phyloP scores from a whole-genome alignment of 2,797 vertebrate genomes.

The Myotis vivesi region DNA sequence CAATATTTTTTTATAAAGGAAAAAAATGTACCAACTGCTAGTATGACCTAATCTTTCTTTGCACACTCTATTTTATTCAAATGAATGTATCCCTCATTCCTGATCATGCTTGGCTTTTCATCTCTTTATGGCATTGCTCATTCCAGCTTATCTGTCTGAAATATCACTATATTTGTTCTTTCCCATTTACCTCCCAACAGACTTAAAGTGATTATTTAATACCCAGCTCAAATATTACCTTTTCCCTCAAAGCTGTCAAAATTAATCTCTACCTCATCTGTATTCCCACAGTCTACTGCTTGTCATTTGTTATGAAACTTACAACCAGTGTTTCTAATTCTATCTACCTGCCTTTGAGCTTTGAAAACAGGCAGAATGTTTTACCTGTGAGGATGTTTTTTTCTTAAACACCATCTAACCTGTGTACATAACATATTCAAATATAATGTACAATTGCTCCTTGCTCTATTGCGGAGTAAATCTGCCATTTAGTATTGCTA shows the following conservation, averaged over 20 bases:
- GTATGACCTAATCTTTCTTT: not conserved
- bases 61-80: not conserved
- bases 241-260: not conserved
- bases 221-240: constrained; percentile 39
- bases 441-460: not conserved
- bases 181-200: not conserved
- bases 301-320: not conserved
- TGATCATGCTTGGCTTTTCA: not conserved
- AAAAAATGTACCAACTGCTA: not conserved
- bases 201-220: not conserved
- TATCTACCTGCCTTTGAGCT: not conserved
- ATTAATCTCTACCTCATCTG: not conserved
- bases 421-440: not conserved
- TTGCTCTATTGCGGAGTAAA: not conserved
- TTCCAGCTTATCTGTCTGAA: not conserved
- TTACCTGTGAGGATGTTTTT: not conserved
- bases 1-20: not conserved
- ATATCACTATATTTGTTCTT: not conserved
- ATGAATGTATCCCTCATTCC: not conserved
- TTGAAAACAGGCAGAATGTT: not conserved
- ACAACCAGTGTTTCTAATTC: not conserved
- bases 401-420: not conserved
- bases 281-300: not conserved
- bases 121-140: not conserved
- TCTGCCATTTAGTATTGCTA: not conserved